These are phyloP conservation scores for Sarcophaga peregrina DNA, from an alignment of 1,140 invertebrate species.

Conservation along the genomic window DNA sequence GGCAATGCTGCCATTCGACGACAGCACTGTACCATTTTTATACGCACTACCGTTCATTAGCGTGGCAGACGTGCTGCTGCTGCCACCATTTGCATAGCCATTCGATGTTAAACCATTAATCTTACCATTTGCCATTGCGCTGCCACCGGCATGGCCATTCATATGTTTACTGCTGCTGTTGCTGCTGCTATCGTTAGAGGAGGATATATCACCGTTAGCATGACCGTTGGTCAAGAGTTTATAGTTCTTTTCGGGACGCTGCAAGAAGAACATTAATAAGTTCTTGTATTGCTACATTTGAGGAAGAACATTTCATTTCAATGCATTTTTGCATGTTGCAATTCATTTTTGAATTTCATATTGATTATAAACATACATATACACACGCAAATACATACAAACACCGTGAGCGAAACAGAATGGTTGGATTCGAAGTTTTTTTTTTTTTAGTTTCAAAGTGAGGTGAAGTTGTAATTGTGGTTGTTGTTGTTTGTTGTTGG, in stretches of 20 bases:
- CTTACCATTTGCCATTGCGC: constrained; percentile 22
- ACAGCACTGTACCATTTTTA: constrained; percentile 43
- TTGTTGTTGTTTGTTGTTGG: no score
- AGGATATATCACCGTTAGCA: constrained; percentile 24
- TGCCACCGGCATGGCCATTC: constrained; percentile 33
- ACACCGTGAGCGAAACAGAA: no score
- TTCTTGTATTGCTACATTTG: constrained; percentile 45
- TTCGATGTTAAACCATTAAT: constrained; percentile 46
- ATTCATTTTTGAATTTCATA: neutral
- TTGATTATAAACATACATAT: neutral
- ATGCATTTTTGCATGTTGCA: no score
- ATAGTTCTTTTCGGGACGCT: constrained; percentile 44
- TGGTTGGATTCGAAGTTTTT: neutral
- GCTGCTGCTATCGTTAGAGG: constrained; percentile 10
- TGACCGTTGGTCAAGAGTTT: constrained; percentile 35
- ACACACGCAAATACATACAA: no score
- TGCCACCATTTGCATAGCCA: constrained; percentile 29
- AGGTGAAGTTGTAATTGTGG: no score
- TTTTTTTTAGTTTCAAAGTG: neutral
- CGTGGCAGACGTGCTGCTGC: neutral
- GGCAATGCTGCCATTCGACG: constrained; percentile 43
- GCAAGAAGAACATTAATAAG: constrained; percentile 48
- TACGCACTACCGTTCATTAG: constrained; percentile 39
- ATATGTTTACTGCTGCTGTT: neutral
- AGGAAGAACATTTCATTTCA: neutral